Evolutionary conservation across 1,140 invertebrate genomes (phyloP).

Genomic region (Melitaea cinxia): DNA sequence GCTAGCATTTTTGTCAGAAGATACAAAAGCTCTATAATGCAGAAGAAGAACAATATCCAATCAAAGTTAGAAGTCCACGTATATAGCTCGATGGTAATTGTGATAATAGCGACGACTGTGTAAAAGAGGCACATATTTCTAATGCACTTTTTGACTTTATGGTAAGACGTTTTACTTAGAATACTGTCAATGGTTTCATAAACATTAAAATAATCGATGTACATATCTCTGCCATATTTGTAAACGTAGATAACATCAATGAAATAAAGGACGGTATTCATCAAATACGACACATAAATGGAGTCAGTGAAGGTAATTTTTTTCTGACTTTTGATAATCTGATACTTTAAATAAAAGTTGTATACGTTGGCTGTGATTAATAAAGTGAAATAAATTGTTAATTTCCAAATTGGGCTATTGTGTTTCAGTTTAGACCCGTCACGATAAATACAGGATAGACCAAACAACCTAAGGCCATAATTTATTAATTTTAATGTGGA

Average conservation of each 20-base stretch:
- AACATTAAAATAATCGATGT: conserved; percentile 15
- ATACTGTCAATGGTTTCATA: conserved; percentile 16
- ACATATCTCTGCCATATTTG: conserved; percentile 17
- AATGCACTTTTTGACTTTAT: conserved; percentile 3
- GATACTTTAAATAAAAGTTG: background rate
- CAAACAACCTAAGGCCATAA: background rate
- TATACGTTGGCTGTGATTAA: background rate
- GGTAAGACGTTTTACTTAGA: background rate
- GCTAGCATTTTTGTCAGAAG: background rate
- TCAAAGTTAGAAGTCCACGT: background rate
- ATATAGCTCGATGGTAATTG: background rate
- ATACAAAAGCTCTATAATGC: background rate
- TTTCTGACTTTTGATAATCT: background rate
- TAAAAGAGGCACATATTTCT: background rate
- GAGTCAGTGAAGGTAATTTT: conserved; percentile 17
- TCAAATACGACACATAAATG: too few species aligned
- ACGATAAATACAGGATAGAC: conserved; percentile 10
- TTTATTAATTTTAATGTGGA: background rate
- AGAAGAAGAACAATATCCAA: background rate
- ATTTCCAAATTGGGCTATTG: background rate
- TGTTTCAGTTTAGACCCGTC: background rate
- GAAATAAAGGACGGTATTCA: conserved; percentile 18
- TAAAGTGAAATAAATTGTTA: background rate
- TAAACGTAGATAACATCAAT: conserved; percentile 16
- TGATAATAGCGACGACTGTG: background rate